phyloP scores from a whole-genome alignment of 2,113 vertebrate species.

The Salvelinus namaycush region DNA sequence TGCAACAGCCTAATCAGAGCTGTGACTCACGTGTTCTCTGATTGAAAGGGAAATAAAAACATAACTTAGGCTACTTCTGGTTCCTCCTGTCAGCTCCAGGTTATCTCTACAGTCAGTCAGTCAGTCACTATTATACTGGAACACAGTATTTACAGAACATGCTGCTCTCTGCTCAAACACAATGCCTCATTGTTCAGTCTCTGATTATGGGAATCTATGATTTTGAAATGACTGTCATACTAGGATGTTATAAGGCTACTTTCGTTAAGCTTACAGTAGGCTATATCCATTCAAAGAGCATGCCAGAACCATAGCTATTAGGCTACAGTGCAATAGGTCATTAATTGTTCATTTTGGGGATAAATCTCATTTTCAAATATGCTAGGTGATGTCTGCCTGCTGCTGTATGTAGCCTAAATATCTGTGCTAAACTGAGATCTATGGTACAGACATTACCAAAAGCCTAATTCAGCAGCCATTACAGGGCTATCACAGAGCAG shows the following conservation, averaged over 20 bases:
- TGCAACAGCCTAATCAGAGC: background rate
- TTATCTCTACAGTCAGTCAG: conserved; percentile 8
- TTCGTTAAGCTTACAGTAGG: too few species aligned
- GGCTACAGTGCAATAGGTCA: too few species aligned
- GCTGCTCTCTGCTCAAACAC: background rate
- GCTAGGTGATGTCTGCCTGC: too few species aligned
- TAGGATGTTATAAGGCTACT: too few species aligned
- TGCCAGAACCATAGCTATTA: too few species aligned
- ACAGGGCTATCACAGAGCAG: conserved; percentile 25
- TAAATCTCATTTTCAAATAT: too few species aligned
- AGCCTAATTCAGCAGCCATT: background rate
- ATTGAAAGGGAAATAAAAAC: background rate
- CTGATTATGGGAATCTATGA: background rate
- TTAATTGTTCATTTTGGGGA: too few species aligned
- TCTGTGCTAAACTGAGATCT: too few species aligned
- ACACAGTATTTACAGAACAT: background rate
- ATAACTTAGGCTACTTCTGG: background rate
- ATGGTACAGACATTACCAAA: background rate
- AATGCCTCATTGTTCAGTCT: conserved; percentile 2
- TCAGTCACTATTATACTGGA: background rate
- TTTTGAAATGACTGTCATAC: too few species aligned
- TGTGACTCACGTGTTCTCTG: conserved; percentile 6
- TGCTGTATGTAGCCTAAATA: too few species aligned
- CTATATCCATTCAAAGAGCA: too few species aligned
- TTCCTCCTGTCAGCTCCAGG: background rate